phyloP scores from a whole-genome alignment of 2,888 invertebrate species.

The Mactromeris polynyma region DNA sequence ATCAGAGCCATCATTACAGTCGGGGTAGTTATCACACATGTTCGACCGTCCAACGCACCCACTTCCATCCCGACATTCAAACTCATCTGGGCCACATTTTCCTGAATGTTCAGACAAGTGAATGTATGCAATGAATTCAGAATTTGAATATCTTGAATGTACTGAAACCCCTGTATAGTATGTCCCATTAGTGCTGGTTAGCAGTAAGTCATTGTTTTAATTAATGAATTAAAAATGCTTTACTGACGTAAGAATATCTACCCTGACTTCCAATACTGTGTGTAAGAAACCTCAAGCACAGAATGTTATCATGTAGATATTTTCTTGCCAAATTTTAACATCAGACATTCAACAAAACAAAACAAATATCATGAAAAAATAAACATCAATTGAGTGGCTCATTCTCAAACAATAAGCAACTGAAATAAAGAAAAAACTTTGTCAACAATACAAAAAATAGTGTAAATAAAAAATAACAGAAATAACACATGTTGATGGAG shows the following conservation, averaged over 20 bases:
- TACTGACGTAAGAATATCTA: too few species aligned
- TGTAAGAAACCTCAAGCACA: too few species aligned
- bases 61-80: slow-evolving; percentile 43
- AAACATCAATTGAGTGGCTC: not conserved
- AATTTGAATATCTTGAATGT: too few species aligned
- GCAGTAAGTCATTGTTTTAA: too few species aligned
- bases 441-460: not conserved
- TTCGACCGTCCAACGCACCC: slow-evolving; percentile 29
- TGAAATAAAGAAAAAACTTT: not conserved
- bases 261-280: too few species aligned
- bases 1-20: slow-evolving; percentile 56
- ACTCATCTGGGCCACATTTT: slow-evolving; percentile 36
- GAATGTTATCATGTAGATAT: too few species aligned
- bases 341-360: not conserved
- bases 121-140: not conserved
- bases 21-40: slow-evolving; percentile 51
- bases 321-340: not conserved
- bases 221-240: too few species aligned
- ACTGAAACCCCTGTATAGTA: too few species aligned
- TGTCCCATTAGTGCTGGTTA: too few species aligned
- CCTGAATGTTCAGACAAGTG: slow-evolving; percentile 18
- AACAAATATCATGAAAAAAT: not conserved
- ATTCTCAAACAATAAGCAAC: not conserved
- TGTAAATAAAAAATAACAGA: too few species aligned
- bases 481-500: too few species aligned